Conservation (phyloP, 35 echinoderm and acorn worm species). For the Nesometra sesokonis region DNA sequence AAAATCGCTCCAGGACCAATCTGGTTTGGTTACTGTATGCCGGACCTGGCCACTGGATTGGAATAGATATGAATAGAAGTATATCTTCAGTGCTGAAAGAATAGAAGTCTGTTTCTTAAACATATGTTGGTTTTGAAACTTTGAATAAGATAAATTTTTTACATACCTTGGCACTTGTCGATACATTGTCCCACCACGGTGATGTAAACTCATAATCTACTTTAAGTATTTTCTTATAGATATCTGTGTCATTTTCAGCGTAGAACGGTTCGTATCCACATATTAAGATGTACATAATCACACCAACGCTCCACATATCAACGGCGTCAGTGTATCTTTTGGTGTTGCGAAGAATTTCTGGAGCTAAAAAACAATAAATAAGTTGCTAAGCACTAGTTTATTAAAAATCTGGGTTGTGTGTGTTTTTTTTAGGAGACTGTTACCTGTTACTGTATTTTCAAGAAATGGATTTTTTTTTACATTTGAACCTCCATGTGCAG, state of each 20-base stretch:
- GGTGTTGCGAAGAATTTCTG: conserved; percentile 44
- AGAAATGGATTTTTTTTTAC: too few species aligned
- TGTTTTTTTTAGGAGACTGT: too few species aligned
- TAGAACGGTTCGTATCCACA: conserved; percentile 98
- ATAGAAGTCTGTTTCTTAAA: too few species aligned
- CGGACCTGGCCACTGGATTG: neutral
- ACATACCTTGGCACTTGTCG: conserved; percentile 50
- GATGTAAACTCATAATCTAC: conserved; percentile 84
- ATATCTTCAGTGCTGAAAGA: too few species aligned
- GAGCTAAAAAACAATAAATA: conserved; percentile 36
- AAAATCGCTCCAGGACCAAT: too few species aligned
- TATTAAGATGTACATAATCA: conserved; percentile 87
- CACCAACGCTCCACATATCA: conserved; percentile 96
- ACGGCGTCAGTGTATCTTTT: conserved; percentile 44
- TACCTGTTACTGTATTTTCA: too few species aligned
- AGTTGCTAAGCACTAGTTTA: conserved; percentile 1
- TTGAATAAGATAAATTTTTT: too few species aligned
- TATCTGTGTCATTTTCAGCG: conserved; percentile 50
- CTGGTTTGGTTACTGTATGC: too few species aligned
- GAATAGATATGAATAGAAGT: neutral
- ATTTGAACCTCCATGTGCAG: too few species aligned
- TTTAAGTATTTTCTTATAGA: conserved; percentile 79
- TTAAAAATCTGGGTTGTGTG: too few species aligned
- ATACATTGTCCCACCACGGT: conserved; percentile 90
- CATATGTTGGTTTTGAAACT: too few species aligned